phyloP scores from a whole-genome alignment of 2,797 vertebrate genomes.

The Spinus olivaceus region DNA sequence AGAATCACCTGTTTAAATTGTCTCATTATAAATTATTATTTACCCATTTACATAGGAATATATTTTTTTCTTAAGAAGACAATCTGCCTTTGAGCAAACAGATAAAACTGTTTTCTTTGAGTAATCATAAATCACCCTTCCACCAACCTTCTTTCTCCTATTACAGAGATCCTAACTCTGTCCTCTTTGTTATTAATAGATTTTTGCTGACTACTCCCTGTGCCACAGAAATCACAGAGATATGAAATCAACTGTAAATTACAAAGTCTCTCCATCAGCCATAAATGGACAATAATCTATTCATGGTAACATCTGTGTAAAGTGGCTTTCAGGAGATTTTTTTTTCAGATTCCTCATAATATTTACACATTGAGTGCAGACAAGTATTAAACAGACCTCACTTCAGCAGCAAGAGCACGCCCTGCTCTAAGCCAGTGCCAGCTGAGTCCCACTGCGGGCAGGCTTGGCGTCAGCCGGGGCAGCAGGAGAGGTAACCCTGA shows the following conservation, averaged over 20 bases:
- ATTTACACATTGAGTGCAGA: constrained; percentile 25
- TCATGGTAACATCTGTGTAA: not conserved
- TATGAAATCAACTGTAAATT: constrained; percentile 17
- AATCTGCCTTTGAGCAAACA: constrained; percentile 4
- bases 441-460: not conserved
- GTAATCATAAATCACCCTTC: not conserved
- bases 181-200: constrained; percentile 10
- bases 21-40: not conserved
- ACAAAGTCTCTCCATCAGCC: not conserved
- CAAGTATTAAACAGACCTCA: constrained; percentile 15
- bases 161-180: not conserved
- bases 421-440: not conserved
- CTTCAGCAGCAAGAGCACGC: not conserved
- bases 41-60: not conserved
- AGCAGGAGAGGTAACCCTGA: not conserved
- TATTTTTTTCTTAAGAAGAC: constrained; percentile 18
- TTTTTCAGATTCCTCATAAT: constrained; percentile 39
- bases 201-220: constrained; percentile 8
- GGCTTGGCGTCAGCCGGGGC: rapidly evolving
- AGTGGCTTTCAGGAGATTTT: constrained; percentile 15
- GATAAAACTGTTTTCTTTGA: not conserved
- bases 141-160: not conserved
- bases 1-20: not conserved
- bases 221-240: not conserved
- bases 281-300: constrained; percentile 51